These are phyloP conservation scores for Ursus arctos DNA, from an alignment of 2,113 vertebrate species.

Conservation along the genomic window DNA sequence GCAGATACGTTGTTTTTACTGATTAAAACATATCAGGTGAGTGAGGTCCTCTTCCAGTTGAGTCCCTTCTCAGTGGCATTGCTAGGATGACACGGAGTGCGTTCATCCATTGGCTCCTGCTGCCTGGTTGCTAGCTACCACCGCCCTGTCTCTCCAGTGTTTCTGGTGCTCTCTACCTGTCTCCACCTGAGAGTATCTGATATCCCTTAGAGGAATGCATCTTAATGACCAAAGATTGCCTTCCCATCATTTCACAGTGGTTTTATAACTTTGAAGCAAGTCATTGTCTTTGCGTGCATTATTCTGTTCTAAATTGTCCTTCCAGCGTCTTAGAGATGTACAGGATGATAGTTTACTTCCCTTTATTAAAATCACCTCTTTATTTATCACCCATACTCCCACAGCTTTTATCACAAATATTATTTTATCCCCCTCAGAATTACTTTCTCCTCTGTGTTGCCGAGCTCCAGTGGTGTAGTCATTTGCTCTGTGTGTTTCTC, in stretches of 20 bases:
- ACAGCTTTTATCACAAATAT: neutral
- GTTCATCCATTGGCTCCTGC: neutral
- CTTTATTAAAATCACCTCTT: constrained; percentile 54
- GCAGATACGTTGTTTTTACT: neutral
- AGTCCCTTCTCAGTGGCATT: fast-evolving
- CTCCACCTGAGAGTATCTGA: neutral
- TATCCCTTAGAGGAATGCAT: neutral
- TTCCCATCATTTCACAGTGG: neutral
- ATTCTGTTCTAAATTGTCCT: neutral
- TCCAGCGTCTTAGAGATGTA: neutral
- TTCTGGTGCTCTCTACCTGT: neutral
- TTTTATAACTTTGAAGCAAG: constrained; percentile 16
- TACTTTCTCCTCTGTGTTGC: neutral
- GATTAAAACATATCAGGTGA: neutral
- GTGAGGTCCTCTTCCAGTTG: neutral
- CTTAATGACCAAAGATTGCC: neutral
- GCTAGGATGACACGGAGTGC: fast-evolving
- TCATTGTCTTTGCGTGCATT: neutral
- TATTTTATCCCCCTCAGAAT: constrained; percentile 33
- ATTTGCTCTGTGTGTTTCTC: constrained; percentile 9
- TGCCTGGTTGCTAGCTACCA: neutral
- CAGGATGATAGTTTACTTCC: constrained; percentile 19
- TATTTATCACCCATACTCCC: constrained; percentile 12
- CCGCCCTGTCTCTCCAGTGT: neutral
- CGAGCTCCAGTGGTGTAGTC: neutral